Evolutionary conservation across 2,888 invertebrate species (phyloP).

Genomic region (Campopleginae sp.): DNA sequence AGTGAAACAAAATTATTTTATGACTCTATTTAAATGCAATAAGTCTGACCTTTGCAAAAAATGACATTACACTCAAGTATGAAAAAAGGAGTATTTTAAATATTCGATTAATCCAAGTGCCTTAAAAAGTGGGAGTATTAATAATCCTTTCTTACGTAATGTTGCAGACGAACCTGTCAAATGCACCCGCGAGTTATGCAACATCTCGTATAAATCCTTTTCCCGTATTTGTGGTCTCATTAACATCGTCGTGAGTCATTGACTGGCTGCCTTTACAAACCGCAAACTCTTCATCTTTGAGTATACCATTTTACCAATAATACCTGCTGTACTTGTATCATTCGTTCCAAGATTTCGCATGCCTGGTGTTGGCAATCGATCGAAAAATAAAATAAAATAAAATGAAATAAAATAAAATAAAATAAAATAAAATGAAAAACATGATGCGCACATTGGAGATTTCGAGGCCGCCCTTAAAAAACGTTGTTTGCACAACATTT

Average conservation of each 20-base stretch:
- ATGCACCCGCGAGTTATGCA: slow-evolving; percentile 37
- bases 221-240: slow-evolving; percentile 25
- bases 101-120: slow-evolving; percentile 42
- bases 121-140: neutral
- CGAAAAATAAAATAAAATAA: slow-evolving; percentile 19
- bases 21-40: slow-evolving; percentile 22
- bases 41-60: slow-evolving; percentile 19
- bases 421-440: neutral
- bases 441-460: neutral
- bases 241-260: slow-evolving; percentile 53
- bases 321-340: slow-evolving; percentile 5
- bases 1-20: neutral
- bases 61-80: neutral
- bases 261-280: slow-evolving; percentile 31
- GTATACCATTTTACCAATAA: slow-evolving; percentile 13
- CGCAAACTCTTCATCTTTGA: slow-evolving; percentile 3
- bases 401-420: neutral
- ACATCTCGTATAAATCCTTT: slow-evolving; percentile 14
- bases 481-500: slow-evolving; percentile 32
- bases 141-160: slow-evolving; percentile 32
- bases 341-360: neutral
- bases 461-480: neutral
- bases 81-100: slow-evolving; percentile 8
- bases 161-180: slow-evolving; percentile 28
- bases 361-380: slow-evolving; percentile 15